A percentile compares a stretch with the other conserved stretches of the same genome.
Conservation (phyloP, 2,888 invertebrate genomes). For the Spatulosminthurus flaviceps region DNA sequence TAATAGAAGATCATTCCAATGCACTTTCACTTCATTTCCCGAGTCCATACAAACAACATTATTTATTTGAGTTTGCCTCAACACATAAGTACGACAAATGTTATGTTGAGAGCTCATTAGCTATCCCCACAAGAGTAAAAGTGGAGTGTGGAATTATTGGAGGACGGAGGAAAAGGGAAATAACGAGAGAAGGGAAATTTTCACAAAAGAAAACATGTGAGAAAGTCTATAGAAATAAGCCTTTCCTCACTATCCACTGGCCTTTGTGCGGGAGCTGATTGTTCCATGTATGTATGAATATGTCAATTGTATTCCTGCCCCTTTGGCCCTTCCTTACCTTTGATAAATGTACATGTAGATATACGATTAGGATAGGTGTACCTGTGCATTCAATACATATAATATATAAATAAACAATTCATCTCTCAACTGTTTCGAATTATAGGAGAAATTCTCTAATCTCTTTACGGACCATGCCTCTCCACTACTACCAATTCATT, state of each 20-base stretch:
- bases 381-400: too few relatives aligned
- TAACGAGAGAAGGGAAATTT: too few relatives aligned
- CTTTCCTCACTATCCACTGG: too few relatives aligned
- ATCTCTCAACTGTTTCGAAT: slow-evolving; percentile 10
- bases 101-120: not conserved
- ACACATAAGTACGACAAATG: not conserved
- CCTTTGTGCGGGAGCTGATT: too few relatives aligned
- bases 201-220: too few relatives aligned
- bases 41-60: not conserved
- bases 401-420: not conserved
- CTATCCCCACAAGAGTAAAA: too few relatives aligned
- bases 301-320: not conserved
- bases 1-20: slow-evolving; percentile 3
- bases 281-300: too few relatives aligned
- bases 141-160: too few relatives aligned
- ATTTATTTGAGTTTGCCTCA: not conserved
- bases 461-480: not conserved
- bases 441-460: not conserved
- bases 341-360: not conserved
- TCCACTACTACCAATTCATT: not conserved
- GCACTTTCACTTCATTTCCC: not conserved
- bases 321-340: not conserved
- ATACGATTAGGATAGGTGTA: not conserved
- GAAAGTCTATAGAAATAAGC: too few relatives aligned
- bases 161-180: too few relatives aligned